Evolutionary conservation across 2,113 vertebrate genomes (phyloP).

Genomic region (Menura novaehollandiae): DNA sequence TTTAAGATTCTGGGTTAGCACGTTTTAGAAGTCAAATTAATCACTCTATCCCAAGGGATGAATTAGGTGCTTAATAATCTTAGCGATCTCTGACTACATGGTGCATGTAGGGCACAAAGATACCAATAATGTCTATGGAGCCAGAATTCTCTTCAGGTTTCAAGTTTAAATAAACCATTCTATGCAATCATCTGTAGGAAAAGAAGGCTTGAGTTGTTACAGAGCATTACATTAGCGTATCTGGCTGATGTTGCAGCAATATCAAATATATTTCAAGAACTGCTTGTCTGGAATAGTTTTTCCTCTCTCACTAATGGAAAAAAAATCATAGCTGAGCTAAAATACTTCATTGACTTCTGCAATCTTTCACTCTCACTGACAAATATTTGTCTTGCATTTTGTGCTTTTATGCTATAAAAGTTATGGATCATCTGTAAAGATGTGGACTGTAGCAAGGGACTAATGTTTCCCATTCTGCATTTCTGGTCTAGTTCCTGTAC

Average conservation of each 20-base stretch:
- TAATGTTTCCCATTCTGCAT: not conserved
- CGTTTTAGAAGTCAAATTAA: slow-evolving; percentile 37
- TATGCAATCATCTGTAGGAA: not conserved
- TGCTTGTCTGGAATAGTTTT: slow-evolving; percentile 24
- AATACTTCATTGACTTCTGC: not conserved
- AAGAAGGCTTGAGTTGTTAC: not conserved
- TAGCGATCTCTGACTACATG: not conserved
- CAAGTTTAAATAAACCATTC: slow-evolving; percentile 50
- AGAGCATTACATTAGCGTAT: not conserved
- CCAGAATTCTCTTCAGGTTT: slow-evolving; percentile 31
- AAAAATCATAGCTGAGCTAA: not conserved
- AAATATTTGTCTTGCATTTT: slow-evolving; percentile 8
- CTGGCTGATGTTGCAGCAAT: not conserved
- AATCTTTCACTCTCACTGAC: not conserved
- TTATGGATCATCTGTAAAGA: not conserved
- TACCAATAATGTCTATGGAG: not conserved
- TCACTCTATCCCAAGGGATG: not conserved
- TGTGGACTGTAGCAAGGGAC: not conserved
- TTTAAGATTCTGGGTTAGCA: slow-evolving; percentile 9
- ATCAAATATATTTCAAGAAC: slow-evolving; percentile 30
- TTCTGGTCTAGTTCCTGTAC: not conserved
- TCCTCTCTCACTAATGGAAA: not conserved
- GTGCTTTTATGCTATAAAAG: not conserved
- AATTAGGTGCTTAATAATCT: slow-evolving; percentile 32
- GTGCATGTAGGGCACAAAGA: not conserved